Conservation (phyloP, 1,140 invertebrate species). For the Drosophila orosa region DNA sequence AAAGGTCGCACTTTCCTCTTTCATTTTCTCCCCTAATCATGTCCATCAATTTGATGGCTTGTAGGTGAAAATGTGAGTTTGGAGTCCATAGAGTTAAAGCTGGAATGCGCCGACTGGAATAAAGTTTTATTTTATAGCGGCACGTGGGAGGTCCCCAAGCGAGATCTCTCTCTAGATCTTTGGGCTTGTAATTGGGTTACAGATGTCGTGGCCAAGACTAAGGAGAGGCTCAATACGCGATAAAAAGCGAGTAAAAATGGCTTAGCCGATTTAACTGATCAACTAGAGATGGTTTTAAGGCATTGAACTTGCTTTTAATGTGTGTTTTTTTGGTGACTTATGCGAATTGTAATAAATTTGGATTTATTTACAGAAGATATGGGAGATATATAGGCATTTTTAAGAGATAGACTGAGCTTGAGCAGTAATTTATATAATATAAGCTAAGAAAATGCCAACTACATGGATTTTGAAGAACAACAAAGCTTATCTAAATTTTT, state of each 20-base stretch:
- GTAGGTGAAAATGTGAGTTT: conserved; percentile 55
- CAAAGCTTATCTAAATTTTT: neutral
- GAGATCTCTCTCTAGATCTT: conserved; percentile 21
- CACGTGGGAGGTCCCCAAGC: conserved; percentile 42
- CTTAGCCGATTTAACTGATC: conserved; percentile 8
- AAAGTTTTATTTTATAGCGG: conserved; percentile 43
- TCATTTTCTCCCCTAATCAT: conserved; percentile 71
- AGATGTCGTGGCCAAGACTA: conserved; percentile 22
- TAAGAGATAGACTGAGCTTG: too few relatives aligned
- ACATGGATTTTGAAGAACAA: neutral
- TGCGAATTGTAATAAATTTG: neutral
- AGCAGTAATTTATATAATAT: neutral
- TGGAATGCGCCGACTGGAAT: conserved; percentile 26
- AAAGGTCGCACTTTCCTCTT: conserved; percentile 80
- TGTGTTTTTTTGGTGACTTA: neutral
- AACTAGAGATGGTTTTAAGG: neutral
- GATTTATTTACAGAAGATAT: neutral
- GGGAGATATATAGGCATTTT: neutral
- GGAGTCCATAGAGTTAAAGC: conserved; percentile 3
- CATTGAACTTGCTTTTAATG: neutral
- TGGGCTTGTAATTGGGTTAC: conserved; percentile 36
- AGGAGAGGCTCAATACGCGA: conserved; percentile 26
- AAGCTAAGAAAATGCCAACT: neutral
- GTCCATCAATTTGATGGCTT: conserved; percentile 80
- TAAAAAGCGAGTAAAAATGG: conserved; percentile 21